Conservation (phyloP, 2,888 invertebrate genomes). For the Chelonus formosanus region DNA sequence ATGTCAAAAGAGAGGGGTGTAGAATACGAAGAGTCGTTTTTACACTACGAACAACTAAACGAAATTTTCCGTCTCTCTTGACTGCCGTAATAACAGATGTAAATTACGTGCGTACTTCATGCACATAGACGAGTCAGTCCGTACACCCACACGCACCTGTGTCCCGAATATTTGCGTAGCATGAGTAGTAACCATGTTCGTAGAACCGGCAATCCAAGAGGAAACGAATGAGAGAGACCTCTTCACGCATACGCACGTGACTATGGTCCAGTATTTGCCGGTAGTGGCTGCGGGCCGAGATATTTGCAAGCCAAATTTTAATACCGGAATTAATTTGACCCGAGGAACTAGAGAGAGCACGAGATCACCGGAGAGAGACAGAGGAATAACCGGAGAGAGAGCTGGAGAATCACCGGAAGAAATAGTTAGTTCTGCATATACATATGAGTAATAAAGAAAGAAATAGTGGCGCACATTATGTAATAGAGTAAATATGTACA, state of each 20-base stretch:
- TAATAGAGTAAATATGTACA: conserved; percentile 14
- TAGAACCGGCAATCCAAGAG: conserved; percentile 1
- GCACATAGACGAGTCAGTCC: conserved; percentile 12
- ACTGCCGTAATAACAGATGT: conserved; percentile 62
- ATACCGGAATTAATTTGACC: conserved; percentile 66
- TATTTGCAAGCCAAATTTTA: conserved; percentile 67
- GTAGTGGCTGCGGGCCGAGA: conserved; percentile 58
- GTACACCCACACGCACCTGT: conserved; percentile 40
- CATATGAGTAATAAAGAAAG: neutral
- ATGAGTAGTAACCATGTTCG: conserved; percentile 5
- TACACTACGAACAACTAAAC: conserved; percentile 15
- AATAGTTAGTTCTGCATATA: conserved; percentile 28
- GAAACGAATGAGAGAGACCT: conserved; percentile 14
- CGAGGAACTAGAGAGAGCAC: conserved; percentile 49
- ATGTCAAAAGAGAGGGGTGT: neutral
- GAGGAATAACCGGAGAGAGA: neutral
- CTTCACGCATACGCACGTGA: conserved; percentile 37
- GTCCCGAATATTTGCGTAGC: conserved; percentile 43
- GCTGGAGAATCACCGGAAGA: conserved; percentile 21
- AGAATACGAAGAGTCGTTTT: conserved; percentile 21
- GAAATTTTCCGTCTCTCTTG: conserved; percentile 24
- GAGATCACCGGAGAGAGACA: too few species aligned
- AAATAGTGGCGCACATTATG: conserved; percentile 11
- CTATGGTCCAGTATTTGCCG: conserved; percentile 42
- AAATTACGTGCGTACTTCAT: conserved; percentile 61